These are phyloP conservation scores for Nixonia krombeini DNA, from an alignment of 1,140 invertebrate species.

Conservation along the genomic window DNA sequence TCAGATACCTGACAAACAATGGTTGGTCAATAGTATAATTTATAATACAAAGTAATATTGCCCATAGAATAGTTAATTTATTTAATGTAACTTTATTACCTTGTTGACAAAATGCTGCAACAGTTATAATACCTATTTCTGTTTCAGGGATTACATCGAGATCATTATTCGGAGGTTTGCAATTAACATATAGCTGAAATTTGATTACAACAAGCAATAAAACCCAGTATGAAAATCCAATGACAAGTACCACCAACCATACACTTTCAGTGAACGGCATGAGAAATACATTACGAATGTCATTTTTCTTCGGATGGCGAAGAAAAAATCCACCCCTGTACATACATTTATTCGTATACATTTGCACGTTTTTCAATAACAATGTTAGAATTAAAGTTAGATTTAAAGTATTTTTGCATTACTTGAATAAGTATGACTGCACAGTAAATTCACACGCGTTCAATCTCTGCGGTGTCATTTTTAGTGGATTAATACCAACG, in stretches of 20 bases:
- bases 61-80: too few relatives aligned
- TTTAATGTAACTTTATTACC: too few relatives aligned
- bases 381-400: slow-evolving; percentile 12
- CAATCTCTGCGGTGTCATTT: slow-evolving; percentile 73
- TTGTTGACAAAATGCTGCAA: slow-evolving; percentile 72
- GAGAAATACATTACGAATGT: slow-evolving; percentile 71
- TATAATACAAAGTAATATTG: too few relatives aligned
- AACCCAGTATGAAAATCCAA: slow-evolving; percentile 43
- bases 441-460: slow-evolving; percentile 75
- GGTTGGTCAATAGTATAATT: too few relatives aligned
- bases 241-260: slow-evolving; percentile 42
- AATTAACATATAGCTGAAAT: slow-evolving; percentile 39
- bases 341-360: too few relatives aligned
- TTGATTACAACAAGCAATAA: slow-evolving; percentile 36
- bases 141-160: slow-evolving; percentile 38
- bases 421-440: slow-evolving; percentile 76
- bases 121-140: slow-evolving; percentile 58
- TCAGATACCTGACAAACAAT: too few relatives aligned
- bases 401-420: too few relatives aligned
- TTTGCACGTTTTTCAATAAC: background rate
- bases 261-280: slow-evolving; percentile 46
- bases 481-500: slow-evolving; percentile 75
- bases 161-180: slow-evolving; percentile 1
- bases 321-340: slow-evolving; percentile 75
- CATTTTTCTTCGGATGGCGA: slow-evolving; percentile 75